Percentiles rank a stretch among this genome's conserved stretches.
These are phyloP conservation scores for Hypotaenidia okinawae DNA, from an alignment of 2,797 vertebrate species.

Conservation along the genomic window DNA sequence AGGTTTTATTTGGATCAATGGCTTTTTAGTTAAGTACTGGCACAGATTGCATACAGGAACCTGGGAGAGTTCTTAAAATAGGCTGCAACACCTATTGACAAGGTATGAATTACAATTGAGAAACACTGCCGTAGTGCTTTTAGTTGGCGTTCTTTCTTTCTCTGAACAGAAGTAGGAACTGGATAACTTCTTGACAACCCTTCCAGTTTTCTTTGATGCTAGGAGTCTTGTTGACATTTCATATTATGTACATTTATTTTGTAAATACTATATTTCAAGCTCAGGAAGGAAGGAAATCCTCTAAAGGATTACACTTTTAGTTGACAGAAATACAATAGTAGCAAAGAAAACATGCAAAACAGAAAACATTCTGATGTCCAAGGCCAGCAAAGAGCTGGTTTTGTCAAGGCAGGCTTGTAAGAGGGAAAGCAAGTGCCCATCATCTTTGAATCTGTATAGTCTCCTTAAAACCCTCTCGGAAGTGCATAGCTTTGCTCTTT, in stretches of 20 bases:
- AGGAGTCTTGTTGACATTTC: background rate
- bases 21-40: background rate
- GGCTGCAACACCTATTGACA: background rate
- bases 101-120: background rate
- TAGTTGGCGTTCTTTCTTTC: background rate
- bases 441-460: background rate
- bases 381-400: constrained; percentile 1
- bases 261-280: background rate
- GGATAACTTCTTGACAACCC: background rate
- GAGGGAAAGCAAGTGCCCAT: background rate
- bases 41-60: background rate
- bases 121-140: background rate
- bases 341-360: background rate
- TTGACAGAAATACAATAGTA: constrained; percentile 16
- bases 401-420: background rate
- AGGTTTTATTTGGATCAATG: background rate
- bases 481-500: background rate
- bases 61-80: background rate
- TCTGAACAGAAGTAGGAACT: background rate
- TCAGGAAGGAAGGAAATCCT: background rate
- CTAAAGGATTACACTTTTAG: background rate
- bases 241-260: background rate
- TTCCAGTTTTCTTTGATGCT: constrained; percentile 5
- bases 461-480: background rate
- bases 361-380: background rate